Conservation (phyloP, 2,888 invertebrate genomes). For the Diarsia brunnea region DNA sequence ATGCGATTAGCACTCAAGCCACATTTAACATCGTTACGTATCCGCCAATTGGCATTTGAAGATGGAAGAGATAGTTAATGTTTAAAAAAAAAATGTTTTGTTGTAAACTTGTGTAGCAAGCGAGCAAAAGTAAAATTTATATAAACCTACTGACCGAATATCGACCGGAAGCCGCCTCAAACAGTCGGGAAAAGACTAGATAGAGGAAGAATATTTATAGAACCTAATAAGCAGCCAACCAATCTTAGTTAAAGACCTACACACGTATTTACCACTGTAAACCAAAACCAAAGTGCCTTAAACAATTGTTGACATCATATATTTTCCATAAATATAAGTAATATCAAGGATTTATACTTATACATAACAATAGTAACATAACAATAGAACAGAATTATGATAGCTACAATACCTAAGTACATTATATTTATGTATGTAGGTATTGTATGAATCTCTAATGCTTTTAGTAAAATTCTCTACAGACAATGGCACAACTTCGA, state of each 20-base stretch:
- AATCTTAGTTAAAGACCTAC: not conserved
- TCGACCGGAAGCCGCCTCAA: too few relatives aligned
- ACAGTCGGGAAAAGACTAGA: too few relatives aligned
- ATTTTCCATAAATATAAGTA: not conserved
- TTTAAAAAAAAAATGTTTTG: not conserved
- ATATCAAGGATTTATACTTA: not conserved
- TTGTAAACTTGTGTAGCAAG: not conserved
- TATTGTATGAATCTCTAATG: constrained; percentile 5
- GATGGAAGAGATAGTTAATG: not conserved
- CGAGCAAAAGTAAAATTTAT: too few relatives aligned
- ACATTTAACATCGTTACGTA: not conserved
- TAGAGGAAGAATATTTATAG: not conserved
- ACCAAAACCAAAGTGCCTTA: not conserved
- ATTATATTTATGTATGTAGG: not conserved
- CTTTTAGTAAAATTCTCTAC: not conserved
- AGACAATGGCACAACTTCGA: too few relatives aligned
- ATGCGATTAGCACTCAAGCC: not conserved
- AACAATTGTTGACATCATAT: not conserved
- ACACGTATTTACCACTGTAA: too few relatives aligned
- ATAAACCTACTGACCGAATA: too few relatives aligned
- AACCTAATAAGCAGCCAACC: not conserved
- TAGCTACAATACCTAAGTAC: not conserved
- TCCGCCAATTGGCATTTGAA: not conserved
- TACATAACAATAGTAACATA: not conserved
- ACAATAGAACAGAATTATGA: constrained; percentile 4